Evolutionary conservation across 2,113 vertebrate genomes (phyloP).

Genomic region (Vidua macroura): DNA sequence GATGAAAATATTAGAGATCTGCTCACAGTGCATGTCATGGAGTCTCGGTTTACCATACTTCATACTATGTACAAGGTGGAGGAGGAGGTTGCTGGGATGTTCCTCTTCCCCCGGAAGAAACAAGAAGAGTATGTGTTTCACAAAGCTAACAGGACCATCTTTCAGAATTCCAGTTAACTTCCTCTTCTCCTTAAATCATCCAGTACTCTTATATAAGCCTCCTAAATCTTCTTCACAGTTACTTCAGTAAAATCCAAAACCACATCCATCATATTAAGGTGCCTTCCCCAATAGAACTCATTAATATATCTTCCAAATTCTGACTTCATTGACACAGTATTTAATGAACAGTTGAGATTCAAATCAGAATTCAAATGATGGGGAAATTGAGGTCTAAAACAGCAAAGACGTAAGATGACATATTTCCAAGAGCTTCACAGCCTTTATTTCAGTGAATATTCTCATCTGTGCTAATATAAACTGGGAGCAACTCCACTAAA

Average conservation of each 20-base stretch:
- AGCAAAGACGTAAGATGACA: not conserved
- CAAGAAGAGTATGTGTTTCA: not conserved
- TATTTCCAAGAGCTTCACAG: not conserved
- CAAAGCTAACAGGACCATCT: not conserved
- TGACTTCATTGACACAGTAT: not conserved
- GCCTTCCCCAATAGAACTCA: not conserved
- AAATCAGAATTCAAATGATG: constrained; percentile 13
- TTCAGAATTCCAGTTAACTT: not conserved
- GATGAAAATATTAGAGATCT: not conserved
- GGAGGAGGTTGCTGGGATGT: not conserved
- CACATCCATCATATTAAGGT: not conserved
- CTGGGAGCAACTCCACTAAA: not conserved
- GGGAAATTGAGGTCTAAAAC: constrained; percentile 8
- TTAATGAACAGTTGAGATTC: constrained; percentile 14
- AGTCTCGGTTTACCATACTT: not conserved
- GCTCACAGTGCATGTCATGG: not conserved
- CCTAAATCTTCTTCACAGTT: not conserved
- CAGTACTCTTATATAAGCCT: not conserved
- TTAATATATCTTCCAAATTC: constrained; percentile 25
- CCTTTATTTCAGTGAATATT: not conserved
- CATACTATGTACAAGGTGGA: not conserved
- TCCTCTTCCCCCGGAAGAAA: not conserved
- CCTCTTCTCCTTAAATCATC: not conserved
- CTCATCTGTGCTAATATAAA: not conserved
- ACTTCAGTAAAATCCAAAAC: not conserved